These are phyloP conservation scores for Bruchidius siliquastri DNA, from an alignment of 2,888 invertebrate genomes.

Conservation along the genomic window DNA sequence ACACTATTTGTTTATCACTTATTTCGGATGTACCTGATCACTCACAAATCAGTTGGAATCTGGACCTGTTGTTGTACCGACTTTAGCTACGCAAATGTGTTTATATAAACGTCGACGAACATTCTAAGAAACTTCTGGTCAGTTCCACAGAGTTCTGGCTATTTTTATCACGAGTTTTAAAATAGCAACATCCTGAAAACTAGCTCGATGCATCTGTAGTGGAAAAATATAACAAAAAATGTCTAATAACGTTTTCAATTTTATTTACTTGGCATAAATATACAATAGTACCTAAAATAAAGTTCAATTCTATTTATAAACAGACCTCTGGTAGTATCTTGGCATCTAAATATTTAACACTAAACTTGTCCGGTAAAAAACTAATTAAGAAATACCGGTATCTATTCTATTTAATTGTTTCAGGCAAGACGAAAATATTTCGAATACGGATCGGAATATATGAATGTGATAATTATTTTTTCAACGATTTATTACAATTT, in stretches of 20 bases:
- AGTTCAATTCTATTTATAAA: not conserved
- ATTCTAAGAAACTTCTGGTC: not conserved
- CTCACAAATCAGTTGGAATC: not conserved
- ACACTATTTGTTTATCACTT: not conserved
- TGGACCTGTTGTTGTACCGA: not conserved
- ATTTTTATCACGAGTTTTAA: not conserved
- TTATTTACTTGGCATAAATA: not conserved
- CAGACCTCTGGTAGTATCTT: not conserved
- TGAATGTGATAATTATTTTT: too few relatives aligned
- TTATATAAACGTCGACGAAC: not conserved
- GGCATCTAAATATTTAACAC: not conserved
- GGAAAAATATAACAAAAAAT: not conserved
- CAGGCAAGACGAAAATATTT: not conserved
- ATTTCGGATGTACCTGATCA: not conserved
- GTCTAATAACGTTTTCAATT: not conserved
- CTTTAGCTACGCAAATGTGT: not conserved
- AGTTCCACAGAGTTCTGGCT: not conserved
- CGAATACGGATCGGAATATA: too few relatives aligned
- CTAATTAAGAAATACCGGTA: not conserved
- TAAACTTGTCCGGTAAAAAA: not conserved
- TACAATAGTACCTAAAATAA: not conserved
- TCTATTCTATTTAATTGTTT: not conserved
- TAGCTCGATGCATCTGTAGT: not conserved
- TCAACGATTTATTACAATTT: too few relatives aligned
- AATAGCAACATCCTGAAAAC: not conserved